These are phyloP conservation scores for Pelagia noctiluca DNA, from an alignment of 30 jellyfish, hydroid and myxozoan genomes.

Conservation along the genomic window DNA sequence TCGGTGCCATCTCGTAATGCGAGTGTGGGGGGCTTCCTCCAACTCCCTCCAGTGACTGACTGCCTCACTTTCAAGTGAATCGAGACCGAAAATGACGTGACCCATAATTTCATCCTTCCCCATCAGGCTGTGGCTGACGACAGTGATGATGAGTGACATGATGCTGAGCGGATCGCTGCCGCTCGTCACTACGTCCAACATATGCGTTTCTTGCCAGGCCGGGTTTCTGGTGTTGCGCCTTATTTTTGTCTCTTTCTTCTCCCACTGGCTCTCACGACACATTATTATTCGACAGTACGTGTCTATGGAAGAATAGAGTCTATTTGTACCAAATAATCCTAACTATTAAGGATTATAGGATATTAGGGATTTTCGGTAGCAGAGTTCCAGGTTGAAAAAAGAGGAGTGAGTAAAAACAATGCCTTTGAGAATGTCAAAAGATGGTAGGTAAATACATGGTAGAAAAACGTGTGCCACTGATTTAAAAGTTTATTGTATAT, in stretches of 20 bases:
- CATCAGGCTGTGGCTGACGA: slow-evolving; percentile 76
- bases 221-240: slow-evolving; percentile 84
- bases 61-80: slow-evolving; percentile 84
- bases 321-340: background rate
- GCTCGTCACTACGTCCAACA: slow-evolving; percentile 76
- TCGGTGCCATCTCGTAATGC: slow-evolving; percentile 83
- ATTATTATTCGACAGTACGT: slow-evolving; percentile 82
- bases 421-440: too few species aligned
- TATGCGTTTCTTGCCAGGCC: slow-evolving; percentile 78
- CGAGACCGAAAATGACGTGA: slow-evolving; percentile 92
- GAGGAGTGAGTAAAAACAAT: too few species aligned
- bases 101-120: slow-evolving; percentile 94
- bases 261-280: slow-evolving; percentile 77
- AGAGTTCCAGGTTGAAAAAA: too few species aligned
- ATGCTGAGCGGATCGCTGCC: slow-evolving; percentile 78
- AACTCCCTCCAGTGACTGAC: slow-evolving; percentile 83
- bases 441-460: too few species aligned
- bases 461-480: too few species aligned
- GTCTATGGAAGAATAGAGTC: slow-evolving; percentile 40
- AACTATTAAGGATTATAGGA: too few species aligned
- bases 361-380: too few species aligned
- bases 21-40: slow-evolving; percentile 78
- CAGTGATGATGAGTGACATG: slow-evolving; percentile 73
- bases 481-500: too few species aligned
- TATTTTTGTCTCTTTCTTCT: slow-evolving; percentile 70